Percentiles rank a stretch among this genome's conserved stretches.
These are phyloP conservation scores for Pachypanchax playfairii DNA, from an alignment of 2,113 vertebrate genomes.

Conservation along the genomic window DNA sequence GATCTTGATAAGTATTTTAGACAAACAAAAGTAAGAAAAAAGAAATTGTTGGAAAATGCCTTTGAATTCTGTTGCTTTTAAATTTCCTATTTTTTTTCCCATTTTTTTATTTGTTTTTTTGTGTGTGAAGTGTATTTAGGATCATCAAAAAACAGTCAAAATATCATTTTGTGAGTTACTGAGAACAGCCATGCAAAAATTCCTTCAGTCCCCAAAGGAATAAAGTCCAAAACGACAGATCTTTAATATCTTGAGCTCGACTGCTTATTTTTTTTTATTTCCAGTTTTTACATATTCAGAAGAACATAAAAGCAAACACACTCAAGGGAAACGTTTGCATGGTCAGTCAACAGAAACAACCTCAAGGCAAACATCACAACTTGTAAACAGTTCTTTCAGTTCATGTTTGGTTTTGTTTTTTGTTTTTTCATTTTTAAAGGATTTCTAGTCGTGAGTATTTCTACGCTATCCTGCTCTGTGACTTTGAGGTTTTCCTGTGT, in stretches of 20 bases:
- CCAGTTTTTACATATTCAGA: neutral
- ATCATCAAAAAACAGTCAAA: no score
- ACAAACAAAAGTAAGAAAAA: neutral
- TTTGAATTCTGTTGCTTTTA: neutral
- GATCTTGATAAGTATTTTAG: neutral
- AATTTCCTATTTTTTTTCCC: neutral
- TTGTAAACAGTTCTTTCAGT: neutral
- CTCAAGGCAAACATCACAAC: neutral
- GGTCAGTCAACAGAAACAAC: neutral
- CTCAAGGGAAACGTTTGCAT: neutral
- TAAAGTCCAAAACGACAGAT: neutral
- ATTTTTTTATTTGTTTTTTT: neutral
- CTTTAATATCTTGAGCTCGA: neutral
- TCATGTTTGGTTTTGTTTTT: neutral
- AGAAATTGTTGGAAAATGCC: neutral
- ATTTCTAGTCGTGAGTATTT: neutral
- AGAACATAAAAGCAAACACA: neutral
- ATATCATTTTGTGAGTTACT: neutral
- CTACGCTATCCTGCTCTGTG: no score
- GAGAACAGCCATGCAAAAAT: neutral
- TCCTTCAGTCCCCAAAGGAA: neutral
- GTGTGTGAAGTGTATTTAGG: no score
- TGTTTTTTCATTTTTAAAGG: neutral
- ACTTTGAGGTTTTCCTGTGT: neutral
- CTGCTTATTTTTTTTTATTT: conserved; percentile 1